Evolutionary conservation across 2,113 vertebrate species (phyloP), one percentile per base, ranked within the genome.

Genomic region (Tringa solitaria): DNA sequence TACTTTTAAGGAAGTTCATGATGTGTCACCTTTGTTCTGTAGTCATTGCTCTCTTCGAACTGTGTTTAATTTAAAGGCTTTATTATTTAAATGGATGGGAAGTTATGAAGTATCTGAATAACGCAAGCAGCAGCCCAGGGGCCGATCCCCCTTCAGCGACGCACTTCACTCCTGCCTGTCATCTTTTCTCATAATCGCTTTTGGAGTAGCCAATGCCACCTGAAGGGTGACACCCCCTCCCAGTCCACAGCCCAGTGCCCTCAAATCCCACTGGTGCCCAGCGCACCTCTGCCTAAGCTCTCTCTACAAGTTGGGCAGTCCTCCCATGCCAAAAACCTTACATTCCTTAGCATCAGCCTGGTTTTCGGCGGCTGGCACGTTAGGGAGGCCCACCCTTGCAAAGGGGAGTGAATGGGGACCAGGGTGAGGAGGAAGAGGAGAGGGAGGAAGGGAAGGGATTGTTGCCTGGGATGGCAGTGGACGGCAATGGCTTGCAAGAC

Each of bases 221-320:
- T 23, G 54, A 57, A 65, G 16, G 73, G 48, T 0, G 0, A 51
- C 27, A 46, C 4, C 50, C 15, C 10, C 35, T 64, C 35, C 70
- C 28, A 26, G 10, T 5, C 32, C 37, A n/a, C 19, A 1, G 5
- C 6, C 50, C 30, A 28, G 23, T 8, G 39, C 4, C 72, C 67
- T 45, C 67, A 37, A 59, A 60, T 53, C 43, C 53, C 35, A 39
- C 51, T 1, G 3, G 41, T 51, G 80, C 20, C 18, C 53, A 37
- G 72, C 2, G 1, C 33, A 46, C 43, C n/a, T n/a, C 21, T 0
- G 0, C 53, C 59, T 26, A 12, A 74, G 12, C 28, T 53, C 3
- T 0, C 9, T 32, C 46, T 33, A 41, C 46, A 32, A 26, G 21
- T 6, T 12, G 35, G 50, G 41, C 54, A 53, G 53, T 30, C 14